Percentiles rank a stretch among this genome's conserved stretches.
These are phyloP conservation scores for Pristionchus arcanus DNA, from an alignment of 2,888 invertebrate species.

Conservation along the genomic window DNA sequence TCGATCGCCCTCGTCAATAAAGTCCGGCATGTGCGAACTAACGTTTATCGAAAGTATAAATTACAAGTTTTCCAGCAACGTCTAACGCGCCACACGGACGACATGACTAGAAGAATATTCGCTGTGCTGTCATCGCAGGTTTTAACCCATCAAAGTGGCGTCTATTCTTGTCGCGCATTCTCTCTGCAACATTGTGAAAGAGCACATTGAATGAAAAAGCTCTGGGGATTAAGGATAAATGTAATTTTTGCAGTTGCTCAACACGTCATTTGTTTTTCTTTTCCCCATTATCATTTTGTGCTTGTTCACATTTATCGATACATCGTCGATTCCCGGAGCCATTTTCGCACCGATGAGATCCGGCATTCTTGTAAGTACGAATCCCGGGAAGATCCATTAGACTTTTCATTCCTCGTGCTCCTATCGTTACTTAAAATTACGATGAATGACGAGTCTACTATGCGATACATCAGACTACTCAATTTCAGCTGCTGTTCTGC, in stretches of 20 bases:
- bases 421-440: too few species aligned
- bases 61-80: neutral
- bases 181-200: too few species aligned
- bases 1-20: neutral
- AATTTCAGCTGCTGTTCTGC: neutral
- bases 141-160: too few species aligned
- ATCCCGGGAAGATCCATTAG: too few species aligned
- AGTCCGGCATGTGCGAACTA: neutral
- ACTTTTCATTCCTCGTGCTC: too few species aligned
- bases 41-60: neutral
- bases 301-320: constrained; percentile 15
- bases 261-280: neutral
- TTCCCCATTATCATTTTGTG: neutral
- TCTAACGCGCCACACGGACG: neutral
- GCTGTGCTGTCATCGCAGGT: neutral
- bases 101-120: neutral
- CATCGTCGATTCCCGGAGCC: neutral
- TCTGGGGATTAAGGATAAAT: too few species aligned
- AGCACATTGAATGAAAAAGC: too few species aligned
- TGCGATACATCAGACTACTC: too few species aligned
- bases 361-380: neutral
- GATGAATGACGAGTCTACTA: too few species aligned
- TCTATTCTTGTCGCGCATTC: too few species aligned
- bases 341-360: constrained; percentile 23
- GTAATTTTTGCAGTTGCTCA: neutral